Base-by-base conservation (phyloP, 2,888 invertebrate genomes). In the Helobdella robusta region DNA sequence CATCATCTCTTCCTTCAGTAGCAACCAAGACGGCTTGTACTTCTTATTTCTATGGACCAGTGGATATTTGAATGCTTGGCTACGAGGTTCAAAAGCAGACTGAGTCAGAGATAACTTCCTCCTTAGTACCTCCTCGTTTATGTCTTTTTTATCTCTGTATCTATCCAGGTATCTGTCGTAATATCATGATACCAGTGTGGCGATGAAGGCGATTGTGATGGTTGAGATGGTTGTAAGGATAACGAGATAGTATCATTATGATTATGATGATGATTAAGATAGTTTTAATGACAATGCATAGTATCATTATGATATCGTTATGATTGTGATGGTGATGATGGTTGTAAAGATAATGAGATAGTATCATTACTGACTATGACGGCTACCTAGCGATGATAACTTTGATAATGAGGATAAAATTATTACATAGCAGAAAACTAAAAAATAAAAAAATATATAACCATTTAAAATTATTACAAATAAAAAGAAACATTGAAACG, bases 111-210 rank as follows among this genome's bases (percentile, higher is more conserved):
- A 86, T 65, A 98, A 79, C 78, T 92, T 89, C 63, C 86, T 85
- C 68, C 88, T 75, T 65, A 95, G 81, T 76, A 88, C 88, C 77
- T 94, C 91, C 77, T 91, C 89, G 68, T 88, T 87, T 1, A 97
- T 85, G 74, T 93, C 86, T 78, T 92, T 91, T 0, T 87, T 86
- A 79, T 95, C 91, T 71, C 92, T 84, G 78, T 95, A 93, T 75
- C 86, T 87, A 77, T 98, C 95, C 85, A 97, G 83, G 80, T 95
- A 97, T 60, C 84, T 84, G 74, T 20, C 77, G 75, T 3, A 52
- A 63, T 15, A 48, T 32, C 30, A 54, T 11, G 36, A 25, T 65
- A 23, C 32, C 44, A 18, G 64, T 48, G 20, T 28, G 5, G 11
- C 4, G 15, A 18, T 23, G 8, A 23, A 32, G 44, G 23, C 5